Conservation (phyloP, 2,888 invertebrate genomes). For the Acanthoscelides obtectus region DNA sequence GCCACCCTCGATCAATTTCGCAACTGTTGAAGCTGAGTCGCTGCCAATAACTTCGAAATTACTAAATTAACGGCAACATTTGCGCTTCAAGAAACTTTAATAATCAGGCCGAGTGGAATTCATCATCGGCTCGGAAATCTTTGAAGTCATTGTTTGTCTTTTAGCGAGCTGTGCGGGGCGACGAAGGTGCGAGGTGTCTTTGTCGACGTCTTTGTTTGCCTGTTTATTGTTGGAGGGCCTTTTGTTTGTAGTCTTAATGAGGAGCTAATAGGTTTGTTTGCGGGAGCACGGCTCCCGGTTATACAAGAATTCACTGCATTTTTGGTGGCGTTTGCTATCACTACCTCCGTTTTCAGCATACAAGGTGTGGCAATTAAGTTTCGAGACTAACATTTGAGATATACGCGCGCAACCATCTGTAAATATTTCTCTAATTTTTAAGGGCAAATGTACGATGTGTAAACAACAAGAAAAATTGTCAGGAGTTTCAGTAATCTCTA, state of each 20-base stretch:
- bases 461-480: too few relatives aligned
- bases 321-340: too few relatives aligned
- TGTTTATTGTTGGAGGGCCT: background rate
- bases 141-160: slow-evolving; percentile 19
- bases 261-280: background rate
- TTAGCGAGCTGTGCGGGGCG: background rate
- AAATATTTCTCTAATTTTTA: too few relatives aligned
- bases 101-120: slow-evolving; percentile 12
- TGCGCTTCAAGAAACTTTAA: slow-evolving; percentile 5
- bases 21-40: background rate
- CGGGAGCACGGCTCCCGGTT: background rate
- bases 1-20: background rate
- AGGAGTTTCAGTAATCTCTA: too few relatives aligned
- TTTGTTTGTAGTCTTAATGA: background rate
- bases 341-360: too few relatives aligned
- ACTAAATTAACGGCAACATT: slow-evolving; percentile 13
- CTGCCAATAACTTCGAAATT: slow-evolving; percentile 17
- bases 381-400: too few relatives aligned
- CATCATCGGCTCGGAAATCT: slow-evolving; percentile 9
- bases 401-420: too few relatives aligned
- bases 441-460: too few relatives aligned
- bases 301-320: too few relatives aligned
- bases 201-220: background rate
- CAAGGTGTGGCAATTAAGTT: too few relatives aligned
- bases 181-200: background rate